phyloP scores from a whole-genome alignment of 2,113 vertebrate genomes.

The Callithrix jacchus region DNA sequence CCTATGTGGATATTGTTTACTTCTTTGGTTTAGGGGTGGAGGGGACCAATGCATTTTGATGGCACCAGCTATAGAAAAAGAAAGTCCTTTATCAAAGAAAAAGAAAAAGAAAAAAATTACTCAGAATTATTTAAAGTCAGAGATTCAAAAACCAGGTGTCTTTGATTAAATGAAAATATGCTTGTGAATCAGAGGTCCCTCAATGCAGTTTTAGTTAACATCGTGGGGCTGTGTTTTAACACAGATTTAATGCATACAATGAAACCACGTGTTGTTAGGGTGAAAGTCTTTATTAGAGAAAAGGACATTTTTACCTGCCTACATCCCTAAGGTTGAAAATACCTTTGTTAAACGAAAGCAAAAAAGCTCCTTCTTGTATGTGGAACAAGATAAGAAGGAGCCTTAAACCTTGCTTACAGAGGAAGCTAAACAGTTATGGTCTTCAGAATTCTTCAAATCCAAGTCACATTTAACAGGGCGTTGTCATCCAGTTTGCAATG shows the following conservation, averaged over 20 bases:
- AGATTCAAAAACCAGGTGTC: constrained; percentile 68
- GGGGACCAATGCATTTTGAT: constrained; percentile 64
- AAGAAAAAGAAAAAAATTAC: not conserved
- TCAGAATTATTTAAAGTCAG: constrained; percentile 35
- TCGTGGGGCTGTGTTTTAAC: constrained; percentile 66
- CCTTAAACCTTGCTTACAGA: constrained; percentile 43
- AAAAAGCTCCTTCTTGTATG: not conserved
- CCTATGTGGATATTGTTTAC: constrained; percentile 76
- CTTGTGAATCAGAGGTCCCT: constrained; percentile 66
- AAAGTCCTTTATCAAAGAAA: constrained; percentile 17
- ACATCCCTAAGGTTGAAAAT: constrained; percentile 44
- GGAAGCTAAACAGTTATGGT: constrained; percentile 61
- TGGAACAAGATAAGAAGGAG: constrained; percentile 48
- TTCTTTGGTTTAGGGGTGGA: constrained; percentile 60
- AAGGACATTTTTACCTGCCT: constrained; percentile 15
- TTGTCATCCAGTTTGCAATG: constrained; percentile 47
- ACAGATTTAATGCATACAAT: constrained; percentile 65
- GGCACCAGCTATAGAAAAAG: constrained; percentile 66
- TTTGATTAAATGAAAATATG: constrained; percentile 78
- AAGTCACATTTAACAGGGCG: constrained; percentile 62
- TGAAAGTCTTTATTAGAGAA: constrained; percentile 57
- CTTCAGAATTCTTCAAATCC: constrained; percentile 68
- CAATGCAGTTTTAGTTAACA: constrained; percentile 59
- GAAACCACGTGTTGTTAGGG: constrained; percentile 50
- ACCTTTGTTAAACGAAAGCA: constrained; percentile 66